A percentile compares a stretch with the other conserved stretches of the same genome.
Conservation (phyloP, 2,797 vertebrate genomes). For the Sciurus carolinensis region DNA sequence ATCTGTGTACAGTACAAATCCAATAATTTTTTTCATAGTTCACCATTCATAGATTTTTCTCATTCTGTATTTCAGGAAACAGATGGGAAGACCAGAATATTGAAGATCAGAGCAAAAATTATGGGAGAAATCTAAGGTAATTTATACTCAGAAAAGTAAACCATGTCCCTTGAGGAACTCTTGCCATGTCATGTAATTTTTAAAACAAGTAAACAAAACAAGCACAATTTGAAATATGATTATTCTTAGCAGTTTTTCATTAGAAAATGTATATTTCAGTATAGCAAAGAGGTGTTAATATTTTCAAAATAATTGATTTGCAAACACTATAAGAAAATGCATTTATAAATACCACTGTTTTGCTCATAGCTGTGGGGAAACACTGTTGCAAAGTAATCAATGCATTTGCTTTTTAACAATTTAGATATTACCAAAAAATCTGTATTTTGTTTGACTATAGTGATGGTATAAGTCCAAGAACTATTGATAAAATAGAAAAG, state of each 20-base stretch:
- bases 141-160: background rate
- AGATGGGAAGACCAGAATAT: background rate
- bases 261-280: background rate
- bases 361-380: background rate
- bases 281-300: background rate
- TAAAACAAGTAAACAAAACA: background rate
- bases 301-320: background rate
- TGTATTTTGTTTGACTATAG: background rate
- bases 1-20: background rate
- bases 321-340: background rate
- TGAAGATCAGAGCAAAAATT: background rate
- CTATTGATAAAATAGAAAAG: background rate
- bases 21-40: background rate
- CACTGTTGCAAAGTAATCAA: background rate
- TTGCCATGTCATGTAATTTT: background rate
- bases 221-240: background rate
- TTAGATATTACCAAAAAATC: background rate
- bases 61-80: constrained; percentile 3
- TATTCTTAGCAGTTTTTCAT: background rate
- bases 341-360: background rate
- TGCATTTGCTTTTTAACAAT: background rate
- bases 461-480: background rate
- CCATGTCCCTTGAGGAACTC: background rate
- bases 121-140: constrained; percentile 4
- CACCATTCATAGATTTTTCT: background rate